Evolutionary conservation across 1,140 invertebrate species (phyloP), one percentile per base, ranked within the genome.

Genomic region (Theocolax elegans): DNA sequence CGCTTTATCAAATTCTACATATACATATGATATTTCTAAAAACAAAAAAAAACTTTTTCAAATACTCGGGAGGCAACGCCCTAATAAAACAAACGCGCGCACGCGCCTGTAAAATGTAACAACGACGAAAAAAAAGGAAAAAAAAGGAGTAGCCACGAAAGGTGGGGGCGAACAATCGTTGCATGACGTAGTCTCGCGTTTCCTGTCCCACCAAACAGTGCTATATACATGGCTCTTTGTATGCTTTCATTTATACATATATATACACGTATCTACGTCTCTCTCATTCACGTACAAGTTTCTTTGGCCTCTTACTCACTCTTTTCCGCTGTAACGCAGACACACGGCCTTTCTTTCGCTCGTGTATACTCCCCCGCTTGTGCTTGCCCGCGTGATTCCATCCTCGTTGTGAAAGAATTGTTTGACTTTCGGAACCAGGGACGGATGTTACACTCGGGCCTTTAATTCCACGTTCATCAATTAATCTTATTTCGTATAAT

Each of bases 141-240:
- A 10, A 35, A 35, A 35, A 35, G 31, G 10, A 35, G 10, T 10
- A 35, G 10, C 4, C 12, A 51, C 19, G 23, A 51, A 1, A 51
- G 31, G 27, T 13, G 42, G 65, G 38, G 29, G 42, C 4, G 53
- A 65, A 67, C 42, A 67, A 67, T 67, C 27, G 42, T 59, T 48
- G 65, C 44, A 53, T 67, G 54, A 67, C 65, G 53, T 66, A 66
- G 51, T 17, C 51, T 29, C 40, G 31, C n/a, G 10, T 42, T 67
- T 67, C 54, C 65, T 67, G 65, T 48, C 42, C 42, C 42, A 67
- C 53, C 53, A 38, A 66, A 64, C 31, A 4, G 31, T n/a, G n/a
- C n/a, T 44, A 44, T 44, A 44, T 15, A 6, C 15, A 44, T 44
- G 15, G 10, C n/a, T 23, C 51, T 66, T 66, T 66, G 51, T 66